Base-by-base conservation (phyloP, 2,797 vertebrate species). In the Oreochromis mossambicus region DNA sequence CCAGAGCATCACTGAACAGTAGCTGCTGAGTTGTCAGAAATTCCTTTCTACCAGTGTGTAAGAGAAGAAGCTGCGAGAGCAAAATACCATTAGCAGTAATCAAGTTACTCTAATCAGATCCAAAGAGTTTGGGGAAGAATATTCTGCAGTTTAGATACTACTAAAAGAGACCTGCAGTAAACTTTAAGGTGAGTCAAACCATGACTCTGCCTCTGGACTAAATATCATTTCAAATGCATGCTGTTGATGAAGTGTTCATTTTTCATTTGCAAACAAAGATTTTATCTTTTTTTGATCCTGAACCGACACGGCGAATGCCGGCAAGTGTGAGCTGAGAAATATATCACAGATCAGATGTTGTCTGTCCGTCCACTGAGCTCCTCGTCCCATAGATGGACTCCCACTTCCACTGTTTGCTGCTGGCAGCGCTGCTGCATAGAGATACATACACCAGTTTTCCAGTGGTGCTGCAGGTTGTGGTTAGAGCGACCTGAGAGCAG, bases 191-290 rank as follows among this genome's bases (percentile, higher is more conserved):
- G 34, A 66, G 36, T 24, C 19, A 21, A 66, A 41, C 7, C 4
- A 66, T 24, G 61, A 66, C 61, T 41, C 61, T 66, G 61, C 34
- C 12, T 41, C 36, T 66, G n/a, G 14, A 24, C 12, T 24, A 21
- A 41, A 2, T 24, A 38, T 66, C n/a, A 24, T 41, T 41, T 0
- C 21, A 66, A 21, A 41, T 41, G 19, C 7, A 41, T 0, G 5
- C 36, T 41, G 36, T 66, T 41, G 36, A 0, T 21, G 12, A 38
- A 38, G 38, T 66, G 34, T 66, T 66, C 11, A 13, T 13, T 66
- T 66, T 66, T 66, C 3, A 38, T 38, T 66, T 66, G 11, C 61
- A 66, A 2, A 66, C 7, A 41, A 21, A 38, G 24, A 5, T 24
- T 13, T 66, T 1, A 41, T 24, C 19, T 2, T 9, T 41, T 41